Evolutionary conservation across 2,797 vertebrate species (phyloP), one percentile per base, ranked within the genome.

Genomic region (Tapera naevia): DNA sequence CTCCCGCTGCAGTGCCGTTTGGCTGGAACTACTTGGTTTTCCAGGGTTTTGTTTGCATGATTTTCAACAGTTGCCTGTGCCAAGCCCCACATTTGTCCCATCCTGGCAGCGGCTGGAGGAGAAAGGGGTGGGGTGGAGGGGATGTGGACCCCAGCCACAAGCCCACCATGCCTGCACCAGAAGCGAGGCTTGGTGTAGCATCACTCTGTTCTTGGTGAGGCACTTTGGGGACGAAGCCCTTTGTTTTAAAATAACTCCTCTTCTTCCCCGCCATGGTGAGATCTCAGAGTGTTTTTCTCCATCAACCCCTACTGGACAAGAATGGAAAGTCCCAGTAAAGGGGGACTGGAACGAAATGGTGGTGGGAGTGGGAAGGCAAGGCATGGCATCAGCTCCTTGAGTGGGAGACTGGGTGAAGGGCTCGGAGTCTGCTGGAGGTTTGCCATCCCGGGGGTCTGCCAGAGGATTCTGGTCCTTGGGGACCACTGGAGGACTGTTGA

Each of bases 1-100:
- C 41, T 88, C 69, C 22, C 0, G 0, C 2, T 7, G 28, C 1
- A 3, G 23, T 2, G 28, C 8, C 0, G 0, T 32, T 85, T 0
- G 4, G 18, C 41, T 11, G 57, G 64, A 76, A 53, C 25, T 3
- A 0, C 23, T 30, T 2, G 0, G 0, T 51, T 76, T 76, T 35
- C 19, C 15, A 39, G 72, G 1, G 14, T 21, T 73, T 60, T 85
- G 10, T 61, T n/a, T 13, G 39, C 0, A 1, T 1, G 18, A n/a
- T 82, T 46, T 60, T 60, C 2, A 2, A 12, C 3, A 3, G 30
- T 27, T 75, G 15, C 62, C 33, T 37, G 56, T 0, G 0, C 51
- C 33, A 14, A 89, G 43, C 10, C 56, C 80, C 30, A 2, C 0
- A 43, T 69, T 51, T 76, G 37, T 83, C 69, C 67, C 10, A 0